Conservation (phyloP, 1,140 invertebrate genomes). For the Papilio helenus region DNA sequence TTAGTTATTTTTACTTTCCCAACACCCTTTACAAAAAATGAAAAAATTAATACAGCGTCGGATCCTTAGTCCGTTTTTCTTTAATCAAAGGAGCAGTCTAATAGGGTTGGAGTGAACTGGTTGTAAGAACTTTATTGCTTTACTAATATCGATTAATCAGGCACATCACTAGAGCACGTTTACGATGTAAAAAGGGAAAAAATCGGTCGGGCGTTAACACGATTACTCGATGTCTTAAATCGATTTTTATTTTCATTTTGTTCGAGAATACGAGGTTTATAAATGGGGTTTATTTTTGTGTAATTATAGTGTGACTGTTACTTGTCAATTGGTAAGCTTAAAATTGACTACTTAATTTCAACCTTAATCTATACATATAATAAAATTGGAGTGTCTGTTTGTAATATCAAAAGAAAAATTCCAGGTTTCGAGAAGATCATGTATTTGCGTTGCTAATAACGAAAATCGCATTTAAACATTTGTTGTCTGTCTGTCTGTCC, state of each 20-base stretch:
- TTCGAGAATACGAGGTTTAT: not conserved
- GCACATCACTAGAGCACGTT: conserved; percentile 51
- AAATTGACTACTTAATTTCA: not conserved
- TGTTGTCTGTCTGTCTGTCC: no score
- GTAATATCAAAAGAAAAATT: no score
- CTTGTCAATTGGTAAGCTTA: not conserved
- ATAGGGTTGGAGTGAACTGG: conserved; percentile 25
- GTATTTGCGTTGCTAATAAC: no score
- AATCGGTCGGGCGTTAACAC: conserved; percentile 46
- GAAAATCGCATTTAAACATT: no score
- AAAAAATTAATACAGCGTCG: no score
- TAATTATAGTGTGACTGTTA: not conserved
- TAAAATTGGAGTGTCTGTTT: no score
- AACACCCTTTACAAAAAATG: no score
- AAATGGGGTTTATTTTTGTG: not conserved
- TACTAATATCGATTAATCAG: conserved; percentile 71
- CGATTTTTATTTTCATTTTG: conserved; percentile 22
- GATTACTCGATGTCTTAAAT: conserved; percentile 52
- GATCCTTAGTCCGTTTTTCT: not conserved
- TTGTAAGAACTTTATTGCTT: conserved; percentile 50
- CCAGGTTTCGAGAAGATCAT: no score
- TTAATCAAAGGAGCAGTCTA: not conserved
- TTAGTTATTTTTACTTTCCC: no score
- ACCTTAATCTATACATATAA: no score
- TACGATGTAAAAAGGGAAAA: conserved; percentile 55